A percentile compares a stretch with the other conserved stretches of the same genome.
Conservation (phyloP, 2,113 vertebrate genomes). For the Nyctibius bracteatus region DNA sequence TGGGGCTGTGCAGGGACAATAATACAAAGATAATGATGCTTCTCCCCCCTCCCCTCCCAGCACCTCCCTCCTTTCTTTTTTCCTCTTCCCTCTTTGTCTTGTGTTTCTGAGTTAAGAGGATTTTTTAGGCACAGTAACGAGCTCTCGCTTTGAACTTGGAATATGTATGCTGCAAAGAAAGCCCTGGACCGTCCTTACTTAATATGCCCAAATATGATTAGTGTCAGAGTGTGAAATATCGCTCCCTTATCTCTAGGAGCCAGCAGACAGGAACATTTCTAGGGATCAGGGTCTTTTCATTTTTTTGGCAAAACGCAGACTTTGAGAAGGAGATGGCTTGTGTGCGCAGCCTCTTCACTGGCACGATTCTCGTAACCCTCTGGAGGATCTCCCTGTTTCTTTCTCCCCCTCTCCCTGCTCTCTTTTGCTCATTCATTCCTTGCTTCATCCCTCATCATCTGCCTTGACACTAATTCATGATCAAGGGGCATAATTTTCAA, state of each 20-base stretch:
- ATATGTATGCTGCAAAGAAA: conserved; percentile 69
- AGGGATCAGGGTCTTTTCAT: conserved; percentile 53
- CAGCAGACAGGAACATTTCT: conserved; percentile 78
- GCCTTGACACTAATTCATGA: conserved; percentile 36
- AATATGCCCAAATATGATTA: conserved; percentile 84
- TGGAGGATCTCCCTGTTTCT: not conserved
- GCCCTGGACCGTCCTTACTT: conserved; percentile 69
- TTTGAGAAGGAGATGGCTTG: conserved; percentile 54
- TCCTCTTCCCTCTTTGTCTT: conserved; percentile 50
- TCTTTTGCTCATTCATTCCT: not conserved
- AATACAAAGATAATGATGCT: conserved; percentile 9
- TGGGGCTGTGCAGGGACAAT: conserved; percentile 20
- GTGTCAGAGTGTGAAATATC: conserved; percentile 81
- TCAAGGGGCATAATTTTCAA: not conserved
- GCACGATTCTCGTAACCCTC: not conserved
- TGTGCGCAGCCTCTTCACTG: not conserved
- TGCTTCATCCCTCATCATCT: conserved; percentile 3
- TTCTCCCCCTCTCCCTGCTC: not conserved
- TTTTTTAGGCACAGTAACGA: conserved; percentile 75
- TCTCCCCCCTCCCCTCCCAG: not conserved
- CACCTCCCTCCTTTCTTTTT: conserved; percentile 5
- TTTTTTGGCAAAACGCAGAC: conserved; percentile 57
- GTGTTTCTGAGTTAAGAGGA: conserved; percentile 75
- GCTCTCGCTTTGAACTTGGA: conserved; percentile 83
- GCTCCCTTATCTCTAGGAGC: conserved; percentile 78